phyloP scores from a whole-genome alignment of 2,113 vertebrate species.

The Ellobius talpinus region DNA sequence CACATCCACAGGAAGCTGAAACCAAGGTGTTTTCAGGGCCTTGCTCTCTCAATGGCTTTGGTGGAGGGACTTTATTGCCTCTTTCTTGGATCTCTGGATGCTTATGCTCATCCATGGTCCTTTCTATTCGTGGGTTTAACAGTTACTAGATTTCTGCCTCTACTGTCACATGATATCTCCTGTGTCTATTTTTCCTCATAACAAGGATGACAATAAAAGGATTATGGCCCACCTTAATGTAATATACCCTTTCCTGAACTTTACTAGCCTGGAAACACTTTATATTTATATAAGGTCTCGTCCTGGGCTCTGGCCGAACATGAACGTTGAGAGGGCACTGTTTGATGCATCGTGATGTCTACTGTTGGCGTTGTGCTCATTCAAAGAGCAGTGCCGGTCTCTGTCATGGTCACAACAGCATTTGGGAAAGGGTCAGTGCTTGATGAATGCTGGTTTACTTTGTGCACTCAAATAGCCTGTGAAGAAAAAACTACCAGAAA shows the following conservation, averaged over 20 bases:
- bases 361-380: not conserved
- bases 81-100: accelerated
- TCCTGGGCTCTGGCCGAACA: not conserved
- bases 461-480: not conserved
- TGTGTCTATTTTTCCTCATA: not conserved
- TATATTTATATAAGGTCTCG: not conserved
- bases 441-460: not conserved
- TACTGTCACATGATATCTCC: accelerated
- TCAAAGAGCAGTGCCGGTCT: not conserved
- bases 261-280: not conserved
- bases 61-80: too few species aligned
- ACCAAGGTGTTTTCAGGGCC: not conserved
- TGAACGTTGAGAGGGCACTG: not conserved
- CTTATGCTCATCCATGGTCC: not conserved
- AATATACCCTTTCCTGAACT: not conserved
- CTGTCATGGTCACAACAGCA: not conserved
- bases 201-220: not conserved
- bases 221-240: not conserved
- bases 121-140: not conserved
- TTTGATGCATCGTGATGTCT: not conserved
- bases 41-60: not conserved
- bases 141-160: not conserved
- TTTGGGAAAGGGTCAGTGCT: not conserved
- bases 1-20: not conserved
- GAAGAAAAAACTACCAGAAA: not conserved